Evolutionary conservation across 2,113 vertebrate genomes (phyloP), one percentile per base, ranked within the genome.

Genomic region (Lepisosteus oculatus): DNA sequence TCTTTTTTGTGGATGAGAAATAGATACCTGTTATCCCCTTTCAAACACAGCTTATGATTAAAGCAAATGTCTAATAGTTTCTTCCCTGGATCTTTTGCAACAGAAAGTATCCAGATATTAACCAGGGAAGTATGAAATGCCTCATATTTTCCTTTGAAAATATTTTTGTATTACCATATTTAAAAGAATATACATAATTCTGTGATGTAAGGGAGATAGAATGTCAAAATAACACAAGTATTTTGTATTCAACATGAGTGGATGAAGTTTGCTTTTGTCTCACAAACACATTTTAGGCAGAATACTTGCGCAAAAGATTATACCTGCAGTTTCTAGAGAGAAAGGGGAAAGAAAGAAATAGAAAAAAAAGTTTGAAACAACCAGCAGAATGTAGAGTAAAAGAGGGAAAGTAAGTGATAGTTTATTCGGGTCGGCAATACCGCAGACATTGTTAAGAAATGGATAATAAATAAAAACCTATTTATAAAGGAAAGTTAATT

Each of bases 251-350:
- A 79, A 82, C 83, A 85, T 80, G 79, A 76, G 72, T 83, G 79
- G 77, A 76, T 82, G 85, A 83, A 83, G 75, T 76, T 81, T 81
- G 73, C 76, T 78, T 74, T 77, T 73, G 61, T 83, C 72, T 85
- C 74, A 86, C 80, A 75, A 77, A 15, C 82, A 77, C 17, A 74
- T 55, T 42, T 79, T 70, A 77, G 73, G 76, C 69, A 74, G 74
- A 79, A 92, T 91, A 92, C 92, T 90, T 93, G 93, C 92, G 81
- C 85, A 85, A 86, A 77, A 9, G 3, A 92, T 83, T 89, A 88
- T 90, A 91, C 86, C 87, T 90, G 91, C 84, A 76, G 89, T 87
- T 93, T 93, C 86, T 87, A 92, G 85, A 84, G 78, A 91, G 84
- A 90, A 80, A 86, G 70, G 84, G 91, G 84, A 86, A 86, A 86